Evolutionary conservation across 2,797 vertebrate species (phyloP).

Genomic region (Aplochiton taeniatus): DNA sequence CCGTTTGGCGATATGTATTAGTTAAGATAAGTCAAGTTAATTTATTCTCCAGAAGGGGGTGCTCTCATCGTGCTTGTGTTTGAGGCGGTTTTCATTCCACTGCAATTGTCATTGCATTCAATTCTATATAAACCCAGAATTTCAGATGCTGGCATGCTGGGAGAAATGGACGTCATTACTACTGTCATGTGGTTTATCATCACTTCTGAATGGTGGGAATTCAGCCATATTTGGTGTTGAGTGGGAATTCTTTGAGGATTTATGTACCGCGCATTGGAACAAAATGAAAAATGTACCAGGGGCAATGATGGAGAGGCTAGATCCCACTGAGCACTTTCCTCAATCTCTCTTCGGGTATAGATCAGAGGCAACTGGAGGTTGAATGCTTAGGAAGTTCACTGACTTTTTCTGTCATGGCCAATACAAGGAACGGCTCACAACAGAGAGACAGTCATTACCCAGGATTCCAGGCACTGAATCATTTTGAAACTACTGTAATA

Average conservation of each 20-base stretch:
- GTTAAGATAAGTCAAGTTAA: no score
- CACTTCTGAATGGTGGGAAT: constrained; percentile 45
- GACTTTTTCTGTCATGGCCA: constrained; percentile 61
- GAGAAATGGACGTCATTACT: constrained; percentile 48
- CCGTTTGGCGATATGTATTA: neutral
- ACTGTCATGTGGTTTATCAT: constrained; percentile 36
- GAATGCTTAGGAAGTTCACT: constrained; percentile 45
- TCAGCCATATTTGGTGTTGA: constrained; percentile 37
- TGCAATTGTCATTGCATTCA: constrained; percentile 19
- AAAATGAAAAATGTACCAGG: constrained; percentile 57
- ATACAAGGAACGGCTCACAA: constrained; percentile 54
- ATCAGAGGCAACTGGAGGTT: constrained; percentile 36
- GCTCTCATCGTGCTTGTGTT: constrained; percentile 40
- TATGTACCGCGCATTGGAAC: constrained; percentile 47
- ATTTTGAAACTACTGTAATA: constrained; percentile 59
- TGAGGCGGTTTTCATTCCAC: neutral
- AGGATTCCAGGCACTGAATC: constrained; percentile 54
- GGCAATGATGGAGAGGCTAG: constrained; percentile 54
- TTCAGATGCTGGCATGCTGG: constrained; percentile 28
- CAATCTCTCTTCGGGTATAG: constrained; percentile 14
- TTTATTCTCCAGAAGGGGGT: constrained; percentile 60
- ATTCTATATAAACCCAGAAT: constrained; percentile 12
- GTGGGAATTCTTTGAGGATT: constrained; percentile 51
- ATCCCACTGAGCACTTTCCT: constrained; percentile 35
- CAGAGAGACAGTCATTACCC: constrained; percentile 49